These are phyloP conservation scores for Cataglyphis rosenhaueri DNA, from an alignment of 2,888 invertebrate species.

Conservation along the genomic window DNA sequence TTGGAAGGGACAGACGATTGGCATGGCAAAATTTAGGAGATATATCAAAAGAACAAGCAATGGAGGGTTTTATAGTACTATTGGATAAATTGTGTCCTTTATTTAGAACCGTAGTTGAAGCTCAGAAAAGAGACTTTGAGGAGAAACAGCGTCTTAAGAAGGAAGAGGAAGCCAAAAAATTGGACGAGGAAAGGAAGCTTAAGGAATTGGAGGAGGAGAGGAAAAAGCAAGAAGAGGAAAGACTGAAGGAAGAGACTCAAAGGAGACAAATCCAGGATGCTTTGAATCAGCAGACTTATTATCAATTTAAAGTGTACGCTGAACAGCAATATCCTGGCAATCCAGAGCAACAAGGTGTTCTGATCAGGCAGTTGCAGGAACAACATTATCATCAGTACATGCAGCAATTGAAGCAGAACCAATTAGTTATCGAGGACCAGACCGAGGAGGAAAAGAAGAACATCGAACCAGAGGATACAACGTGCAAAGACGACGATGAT, in stretches of 20 bases:
- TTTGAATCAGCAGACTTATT: conserved; percentile 97
- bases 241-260: conserved; percentile 88
- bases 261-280: conserved; percentile 97
- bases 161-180: conserved; percentile 87
- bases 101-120: conserved; percentile 96
- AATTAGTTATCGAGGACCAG: conserved; percentile 82
- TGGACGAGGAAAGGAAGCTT: conserved; percentile 88
- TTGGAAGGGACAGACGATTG: conserved; percentile 95
- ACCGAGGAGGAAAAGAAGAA: conserved; percentile 52
- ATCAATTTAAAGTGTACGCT: conserved; percentile 96
- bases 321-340: conserved; percentile 96
- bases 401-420: conserved; percentile 92
- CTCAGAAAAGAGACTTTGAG: conserved; percentile 95
- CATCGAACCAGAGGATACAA: neutral
- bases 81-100: conserved; percentile 95
- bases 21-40: conserved; percentile 98
- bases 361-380: conserved; percentile 98
- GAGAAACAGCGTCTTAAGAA: conserved; percentile 90
- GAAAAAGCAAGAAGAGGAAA: conserved; percentile 88
- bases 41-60: conserved; percentile 94
- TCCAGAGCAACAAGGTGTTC: conserved; percentile 95
- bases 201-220: conserved; percentile 84
- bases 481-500: neutral
- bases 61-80: conserved; percentile 96
- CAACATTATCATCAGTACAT: conserved; percentile 99